These are phyloP conservation scores for Saiga tatarica DNA, from an alignment of 2,113 vertebrate genomes.

Conservation along the genomic window DNA sequence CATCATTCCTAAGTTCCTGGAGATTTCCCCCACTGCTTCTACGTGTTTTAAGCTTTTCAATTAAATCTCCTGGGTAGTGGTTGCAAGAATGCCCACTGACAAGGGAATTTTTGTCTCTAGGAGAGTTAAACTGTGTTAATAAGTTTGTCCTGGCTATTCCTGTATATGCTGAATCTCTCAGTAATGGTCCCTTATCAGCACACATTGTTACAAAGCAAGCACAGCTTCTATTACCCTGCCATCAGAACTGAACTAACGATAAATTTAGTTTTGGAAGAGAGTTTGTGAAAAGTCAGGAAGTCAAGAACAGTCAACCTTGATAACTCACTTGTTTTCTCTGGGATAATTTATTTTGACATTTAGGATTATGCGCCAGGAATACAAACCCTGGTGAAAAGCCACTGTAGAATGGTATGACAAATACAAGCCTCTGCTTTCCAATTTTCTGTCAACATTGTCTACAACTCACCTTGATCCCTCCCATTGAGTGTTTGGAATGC, in stretches of 20 bases:
- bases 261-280: slow-evolving; percentile 48
- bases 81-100: slow-evolving; percentile 64
- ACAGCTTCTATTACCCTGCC: neutral
- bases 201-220: neutral
- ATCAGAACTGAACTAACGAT: slow-evolving; percentile 34
- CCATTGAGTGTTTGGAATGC: slow-evolving; percentile 53
- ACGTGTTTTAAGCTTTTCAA: slow-evolving; percentile 68
- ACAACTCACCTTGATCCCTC: slow-evolving; percentile 50
- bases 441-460: slow-evolving; percentile 50
- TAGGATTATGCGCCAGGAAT: slow-evolving; percentile 65
- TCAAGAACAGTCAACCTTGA: slow-evolving; percentile 65
- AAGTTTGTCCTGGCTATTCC: slow-evolving; percentile 17
- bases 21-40: slow-evolving; percentile 52
- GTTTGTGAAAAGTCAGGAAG: slow-evolving; percentile 66
- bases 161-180: neutral
- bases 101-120: slow-evolving; percentile 40
- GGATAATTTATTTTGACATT: slow-evolving; percentile 80
- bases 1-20: slow-evolving; percentile 66
- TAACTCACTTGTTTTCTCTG: slow-evolving; percentile 63
- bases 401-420: slow-evolving; percentile 49
- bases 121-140: slow-evolving; percentile 29
- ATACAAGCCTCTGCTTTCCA: slow-evolving; percentile 48
- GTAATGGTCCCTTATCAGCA: neutral
- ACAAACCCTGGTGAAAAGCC: slow-evolving; percentile 57
- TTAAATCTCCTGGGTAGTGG: slow-evolving; percentile 68